Evolutionary conservation across 2,888 invertebrate species (phyloP), one percentile per base, ranked within the genome.

Genomic region (Ophion obscuratus): DNA sequence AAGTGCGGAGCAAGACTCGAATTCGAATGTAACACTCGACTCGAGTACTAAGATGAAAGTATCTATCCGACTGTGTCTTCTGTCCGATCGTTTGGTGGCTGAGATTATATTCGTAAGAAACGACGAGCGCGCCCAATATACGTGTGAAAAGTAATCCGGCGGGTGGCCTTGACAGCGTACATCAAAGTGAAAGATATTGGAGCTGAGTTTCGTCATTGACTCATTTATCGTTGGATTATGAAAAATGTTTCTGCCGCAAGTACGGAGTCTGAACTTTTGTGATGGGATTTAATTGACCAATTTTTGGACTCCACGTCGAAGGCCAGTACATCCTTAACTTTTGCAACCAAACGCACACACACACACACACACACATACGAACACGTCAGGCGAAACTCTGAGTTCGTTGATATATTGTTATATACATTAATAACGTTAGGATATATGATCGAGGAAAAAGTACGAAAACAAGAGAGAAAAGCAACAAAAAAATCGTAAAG

Each of bases 351-450:
- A 24, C 24, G 24, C 24, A 1, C 24, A 1, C 24, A 24, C 57
- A 61, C 31, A 64, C 74, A 57, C 64, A 62, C 44, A 73, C 44
- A 68, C 64, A 57, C 44, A 73, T 24, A 61, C 67, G 44, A 20
- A 64, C 47, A 73, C 74, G 73, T 87, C 83, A 66, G 75, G 79
- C 77, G 76, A 81, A 74, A 87, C 82, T 85, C 83, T 86, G 81
- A 80, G 87, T 89, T 90, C 90, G 91, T 92, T 92, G 90, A 90
- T 89, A 90, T 87, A 89, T 92, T 93, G 92, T 93, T 93, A 92
- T 88, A 88, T 91, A 90, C 91, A 92, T 92, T 92, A 89, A 92
- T 92, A 92, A 91, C 87, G 90, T 68, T 89, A 92, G 90, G 84
- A 80, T 88, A 81, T 81, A 87, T 67, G 76, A 84, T 73, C 67